Evolutionary conservation across 2,888 invertebrate species (phyloP).

Genomic region (Agrilus mali): DNA sequence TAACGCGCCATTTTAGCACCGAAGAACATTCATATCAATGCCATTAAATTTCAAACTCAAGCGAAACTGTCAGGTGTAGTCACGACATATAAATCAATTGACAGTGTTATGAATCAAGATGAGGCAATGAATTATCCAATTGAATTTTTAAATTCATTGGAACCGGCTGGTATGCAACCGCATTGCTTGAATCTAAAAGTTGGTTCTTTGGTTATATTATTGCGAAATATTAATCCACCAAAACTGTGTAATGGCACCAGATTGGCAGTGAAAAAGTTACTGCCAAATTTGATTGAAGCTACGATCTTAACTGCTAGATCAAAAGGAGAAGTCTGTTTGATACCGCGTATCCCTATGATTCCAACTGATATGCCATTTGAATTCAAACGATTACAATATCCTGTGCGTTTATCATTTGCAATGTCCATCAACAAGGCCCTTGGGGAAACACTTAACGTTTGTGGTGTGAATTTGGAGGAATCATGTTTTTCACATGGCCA

Average conservation of each 20-base stretch:
- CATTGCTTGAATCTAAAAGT: conserved; percentile 20
- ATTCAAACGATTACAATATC: conserved; percentile 20
- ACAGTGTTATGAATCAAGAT: no score
- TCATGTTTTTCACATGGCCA: no score
- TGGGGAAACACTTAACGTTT: no score
- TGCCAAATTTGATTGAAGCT: conserved; percentile 11
- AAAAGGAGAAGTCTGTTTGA: conserved; percentile 17
- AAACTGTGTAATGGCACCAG: conserved; percentile 18
- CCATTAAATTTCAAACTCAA: not conserved
- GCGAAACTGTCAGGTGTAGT: no score
- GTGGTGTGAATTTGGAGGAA: no score
- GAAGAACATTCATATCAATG: conserved; percentile 7
- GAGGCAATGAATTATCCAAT: conserved; percentile 19
- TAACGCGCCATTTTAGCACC: conserved; percentile 8
- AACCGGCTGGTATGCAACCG: conserved; percentile 11
- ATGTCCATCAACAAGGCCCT: no score
- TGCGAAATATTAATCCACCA: conserved; percentile 22
- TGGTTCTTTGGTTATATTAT: conserved; percentile 21
- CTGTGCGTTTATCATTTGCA: no score
- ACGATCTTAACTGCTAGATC: conserved; percentile 12
- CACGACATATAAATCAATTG: no score
- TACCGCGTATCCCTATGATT: conserved; percentile 25
- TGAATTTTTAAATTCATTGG: conserved; percentile 24
- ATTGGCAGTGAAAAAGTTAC: conserved; percentile 11
- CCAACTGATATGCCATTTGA: conserved; percentile 19